Conservation (phyloP, 2,888 invertebrate species). For the Thereva nobilitata region DNA sequence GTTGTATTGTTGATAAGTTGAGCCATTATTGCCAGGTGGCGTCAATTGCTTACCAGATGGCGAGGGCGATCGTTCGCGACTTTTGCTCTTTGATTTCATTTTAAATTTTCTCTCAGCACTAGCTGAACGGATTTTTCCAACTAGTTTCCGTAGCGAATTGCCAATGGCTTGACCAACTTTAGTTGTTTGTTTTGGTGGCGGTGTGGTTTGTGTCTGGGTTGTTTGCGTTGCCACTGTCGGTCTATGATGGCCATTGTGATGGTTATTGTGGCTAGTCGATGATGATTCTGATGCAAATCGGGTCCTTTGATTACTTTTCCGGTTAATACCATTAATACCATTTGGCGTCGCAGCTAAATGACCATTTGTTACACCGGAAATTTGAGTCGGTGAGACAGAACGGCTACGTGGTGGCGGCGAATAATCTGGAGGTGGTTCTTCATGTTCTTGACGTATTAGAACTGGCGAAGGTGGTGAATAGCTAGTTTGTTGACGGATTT, state of each 20-base stretch:
- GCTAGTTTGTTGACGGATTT: slow-evolving; percentile 58
- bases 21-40: slow-evolving; percentile 46
- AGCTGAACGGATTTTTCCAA: slow-evolving; percentile 80
- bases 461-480: slow-evolving; percentile 58
- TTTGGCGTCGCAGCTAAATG: slow-evolving; percentile 59
- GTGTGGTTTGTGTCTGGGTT: slow-evolving; percentile 55
- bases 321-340: slow-evolving; percentile 52
- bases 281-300: slow-evolving; percentile 64
- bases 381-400: slow-evolving; percentile 53
- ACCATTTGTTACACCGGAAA: slow-evolving; percentile 45
- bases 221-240: slow-evolving; percentile 50
- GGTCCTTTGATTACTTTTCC: slow-evolving; percentile 72
- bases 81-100: slow-evolving; percentile 61
- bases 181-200: slow-evolving; percentile 55
- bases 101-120: slow-evolving; percentile 70
- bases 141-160: slow-evolving; percentile 79
- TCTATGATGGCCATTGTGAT: slow-evolving; percentile 45
- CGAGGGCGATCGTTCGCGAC: slow-evolving; percentile 62
- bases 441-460: slow-evolving; percentile 50
- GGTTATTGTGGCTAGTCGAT: slow-evolving; percentile 43
- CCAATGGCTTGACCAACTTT: slow-evolving; percentile 69
- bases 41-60: slow-evolving; percentile 58
- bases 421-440: slow-evolving; percentile 74
- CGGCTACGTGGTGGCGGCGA: slow-evolving; percentile 64
- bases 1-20: slow-evolving; percentile 58